Conservation (phyloP, 2,888 invertebrate genomes). For the Blastobasis adustella region DNA sequence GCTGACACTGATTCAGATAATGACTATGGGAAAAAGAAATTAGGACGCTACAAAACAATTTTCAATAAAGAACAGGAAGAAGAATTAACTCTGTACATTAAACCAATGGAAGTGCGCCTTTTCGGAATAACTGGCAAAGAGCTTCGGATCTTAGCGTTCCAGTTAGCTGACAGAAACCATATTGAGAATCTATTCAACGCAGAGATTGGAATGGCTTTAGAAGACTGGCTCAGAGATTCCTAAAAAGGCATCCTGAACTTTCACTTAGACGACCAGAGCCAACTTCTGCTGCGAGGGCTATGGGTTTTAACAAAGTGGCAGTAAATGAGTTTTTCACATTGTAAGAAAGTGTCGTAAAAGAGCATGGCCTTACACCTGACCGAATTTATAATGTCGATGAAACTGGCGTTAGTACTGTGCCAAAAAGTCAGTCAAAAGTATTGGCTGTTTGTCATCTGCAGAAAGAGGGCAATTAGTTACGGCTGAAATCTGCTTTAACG, state of each 20-base stretch:
- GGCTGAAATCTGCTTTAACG: no score
- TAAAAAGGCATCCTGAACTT: conserved; percentile 8
- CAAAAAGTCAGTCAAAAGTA: not conserved
- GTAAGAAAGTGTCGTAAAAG: conserved; percentile 7
- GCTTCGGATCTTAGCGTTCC: conserved; percentile 8
- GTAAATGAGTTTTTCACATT: conserved; percentile 9
- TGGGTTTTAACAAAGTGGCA: conserved; percentile 6
- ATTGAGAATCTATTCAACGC: conserved; percentile 7
- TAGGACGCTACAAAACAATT: conserved; percentile 11
- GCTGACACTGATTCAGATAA: conserved; percentile 9
- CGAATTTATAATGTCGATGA: not conserved
- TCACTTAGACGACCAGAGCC: conserved; percentile 11
- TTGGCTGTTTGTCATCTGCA: no score
- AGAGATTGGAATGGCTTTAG: conserved; percentile 5
- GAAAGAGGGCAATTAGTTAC: no score
- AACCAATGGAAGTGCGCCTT: conserved; percentile 13
- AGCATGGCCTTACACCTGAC: conserved; percentile 6
- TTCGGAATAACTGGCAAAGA: conserved; percentile 9
- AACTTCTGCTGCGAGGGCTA: conserved; percentile 19
- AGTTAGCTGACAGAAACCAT: conserved; percentile 9
- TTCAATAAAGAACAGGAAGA: conserved; percentile 9
- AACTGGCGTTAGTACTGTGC: not conserved
- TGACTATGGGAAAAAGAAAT: conserved; percentile 6
- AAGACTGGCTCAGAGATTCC: conserved; percentile 7
- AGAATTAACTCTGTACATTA: conserved; percentile 8